Evolutionary conservation across 2,797 vertebrate species (phyloP).

Genomic region (Pipistrellus pygmaeus): DNA sequence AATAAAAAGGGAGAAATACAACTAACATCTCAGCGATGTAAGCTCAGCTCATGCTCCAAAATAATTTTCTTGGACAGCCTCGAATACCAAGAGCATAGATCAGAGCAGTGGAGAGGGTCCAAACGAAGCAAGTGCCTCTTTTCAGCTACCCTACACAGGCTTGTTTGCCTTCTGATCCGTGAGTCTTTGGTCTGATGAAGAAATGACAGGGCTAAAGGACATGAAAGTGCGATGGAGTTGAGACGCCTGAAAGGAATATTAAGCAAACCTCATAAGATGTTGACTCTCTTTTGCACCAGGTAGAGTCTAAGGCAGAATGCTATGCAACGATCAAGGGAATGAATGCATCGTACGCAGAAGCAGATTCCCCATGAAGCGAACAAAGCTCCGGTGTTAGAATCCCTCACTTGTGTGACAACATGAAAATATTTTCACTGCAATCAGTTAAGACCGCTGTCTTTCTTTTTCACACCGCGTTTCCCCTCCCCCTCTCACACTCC

Average conservation of each 20-base stretch:
- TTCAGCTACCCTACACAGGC: not conserved
- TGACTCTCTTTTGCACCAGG: not conserved
- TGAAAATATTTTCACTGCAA: not conserved
- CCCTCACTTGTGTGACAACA: not conserved
- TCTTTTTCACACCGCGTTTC: not conserved
- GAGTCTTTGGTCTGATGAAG: conserved; percentile 34
- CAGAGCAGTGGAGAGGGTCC: not conserved
- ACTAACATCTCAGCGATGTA: conserved; percentile 7
- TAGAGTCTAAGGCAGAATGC: not conserved
- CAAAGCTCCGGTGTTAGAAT: not conserved
- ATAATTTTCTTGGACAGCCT: not conserved
- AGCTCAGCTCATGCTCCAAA: not conserved
- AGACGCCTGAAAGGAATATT: not conserved
- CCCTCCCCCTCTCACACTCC: not conserved
- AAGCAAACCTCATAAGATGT: not conserved
- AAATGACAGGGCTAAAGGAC: not conserved
- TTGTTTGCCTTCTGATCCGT: not conserved
- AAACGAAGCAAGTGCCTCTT: not conserved
- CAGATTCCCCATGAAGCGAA: not conserved
- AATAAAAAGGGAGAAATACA: not conserved
- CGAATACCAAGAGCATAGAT: conserved; percentile 1
- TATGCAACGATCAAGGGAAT: not conserved
- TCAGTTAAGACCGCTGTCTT: not conserved
- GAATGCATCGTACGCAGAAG: not conserved
- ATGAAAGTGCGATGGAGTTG: not conserved